These are phyloP conservation scores for Sapajus apella DNA, from an alignment of 2,113 vertebrate genomes.

Conservation along the genomic window DNA sequence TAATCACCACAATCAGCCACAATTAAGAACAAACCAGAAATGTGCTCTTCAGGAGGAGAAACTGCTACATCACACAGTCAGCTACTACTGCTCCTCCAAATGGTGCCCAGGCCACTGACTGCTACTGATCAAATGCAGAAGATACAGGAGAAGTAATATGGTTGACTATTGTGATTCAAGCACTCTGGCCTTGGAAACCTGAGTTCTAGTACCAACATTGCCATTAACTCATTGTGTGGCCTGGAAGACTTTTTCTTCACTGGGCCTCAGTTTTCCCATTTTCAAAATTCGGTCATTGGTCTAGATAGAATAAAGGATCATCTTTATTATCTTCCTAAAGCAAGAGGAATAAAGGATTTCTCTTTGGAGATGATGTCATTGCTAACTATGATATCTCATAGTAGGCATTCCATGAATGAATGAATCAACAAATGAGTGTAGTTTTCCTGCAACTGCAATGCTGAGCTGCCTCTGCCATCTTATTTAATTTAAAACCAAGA, in stretches of 20 bases:
- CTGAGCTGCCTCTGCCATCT: neutral
- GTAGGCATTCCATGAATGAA: neutral
- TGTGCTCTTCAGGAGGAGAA: neutral
- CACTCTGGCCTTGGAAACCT: neutral
- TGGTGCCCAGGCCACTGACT: neutral
- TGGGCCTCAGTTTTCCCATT: neutral
- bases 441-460: neutral
- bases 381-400: neutral
- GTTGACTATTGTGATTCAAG: neutral
- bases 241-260: neutral
- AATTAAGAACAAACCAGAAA: slow-evolving; percentile 35
- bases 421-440: neutral
- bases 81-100: neutral
- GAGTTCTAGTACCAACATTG: neutral
- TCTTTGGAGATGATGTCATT: neutral
- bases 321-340: neutral
- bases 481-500: neutral
- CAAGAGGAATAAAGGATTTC: too few relatives aligned
- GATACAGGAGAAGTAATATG: neutral
- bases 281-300: neutral
- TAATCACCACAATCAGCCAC: slow-evolving; percentile 50
- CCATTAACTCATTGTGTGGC: neutral
- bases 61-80: slow-evolving; percentile 35
- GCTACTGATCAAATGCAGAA: neutral
- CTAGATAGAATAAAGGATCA: neutral